phyloP scores from a whole-genome alignment of 2,113 vertebrate species.

The Daboia siamensis region DNA sequence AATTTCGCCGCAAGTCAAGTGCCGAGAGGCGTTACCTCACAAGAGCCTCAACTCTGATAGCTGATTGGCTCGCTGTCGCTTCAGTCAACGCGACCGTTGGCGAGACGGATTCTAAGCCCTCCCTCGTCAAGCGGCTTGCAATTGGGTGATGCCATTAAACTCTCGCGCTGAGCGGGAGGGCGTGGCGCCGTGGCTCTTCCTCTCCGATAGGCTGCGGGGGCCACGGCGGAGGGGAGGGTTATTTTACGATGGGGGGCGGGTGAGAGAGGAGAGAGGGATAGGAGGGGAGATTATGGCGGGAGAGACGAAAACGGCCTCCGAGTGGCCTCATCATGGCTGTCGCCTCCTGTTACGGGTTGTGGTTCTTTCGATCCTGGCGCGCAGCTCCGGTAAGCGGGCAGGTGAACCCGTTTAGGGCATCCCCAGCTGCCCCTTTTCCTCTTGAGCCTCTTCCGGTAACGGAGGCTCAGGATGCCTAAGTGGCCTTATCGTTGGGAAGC shows the following conservation, averaged over 20 bases:
- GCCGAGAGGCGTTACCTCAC: background rate
- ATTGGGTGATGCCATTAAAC: background rate
- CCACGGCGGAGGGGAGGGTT: rapidly evolving
- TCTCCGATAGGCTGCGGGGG: background rate
- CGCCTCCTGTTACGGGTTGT: background rate
- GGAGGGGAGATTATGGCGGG: slow-evolving; percentile 77
- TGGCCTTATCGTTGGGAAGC: background rate
- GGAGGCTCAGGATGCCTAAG: background rate
- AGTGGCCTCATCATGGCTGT: background rate
- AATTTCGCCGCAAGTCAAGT: background rate
- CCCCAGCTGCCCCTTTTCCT: background rate
- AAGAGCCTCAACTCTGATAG: rapidly evolving
- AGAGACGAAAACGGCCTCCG: slow-evolving; percentile 75
- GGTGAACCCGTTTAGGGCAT: background rate
- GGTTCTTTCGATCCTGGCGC: background rate
- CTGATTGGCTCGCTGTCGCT: rapidly evolving
- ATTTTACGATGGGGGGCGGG: background rate
- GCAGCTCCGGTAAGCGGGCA: background rate
- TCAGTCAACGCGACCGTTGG: background rate
- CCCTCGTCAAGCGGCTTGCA: too few relatives aligned
- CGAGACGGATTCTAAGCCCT: background rate
- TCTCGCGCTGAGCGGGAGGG: background rate
- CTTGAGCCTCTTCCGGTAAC: background rate
- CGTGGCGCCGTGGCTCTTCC: background rate
- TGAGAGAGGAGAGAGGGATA: slow-evolving; percentile 15